These are phyloP conservation scores for Eonycteris spelaea DNA, from an alignment of 2,113 vertebrate species.

Conservation along the genomic window DNA sequence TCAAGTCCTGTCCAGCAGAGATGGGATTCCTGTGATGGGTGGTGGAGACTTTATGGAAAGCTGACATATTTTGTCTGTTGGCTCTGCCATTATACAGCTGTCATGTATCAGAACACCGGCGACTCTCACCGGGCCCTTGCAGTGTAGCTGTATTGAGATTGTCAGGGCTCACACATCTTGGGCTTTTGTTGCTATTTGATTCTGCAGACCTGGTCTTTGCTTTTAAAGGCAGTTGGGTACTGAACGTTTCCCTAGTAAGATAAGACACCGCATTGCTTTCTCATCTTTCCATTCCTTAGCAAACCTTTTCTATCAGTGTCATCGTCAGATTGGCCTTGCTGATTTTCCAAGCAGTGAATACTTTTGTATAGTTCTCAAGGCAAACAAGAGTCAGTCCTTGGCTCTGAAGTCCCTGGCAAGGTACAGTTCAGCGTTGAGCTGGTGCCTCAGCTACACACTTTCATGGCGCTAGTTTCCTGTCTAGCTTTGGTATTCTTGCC, in stretches of 20 bases:
- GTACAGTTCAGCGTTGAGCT: background rate
- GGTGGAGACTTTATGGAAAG: background rate
- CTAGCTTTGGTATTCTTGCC: background rate
- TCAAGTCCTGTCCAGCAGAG: background rate
- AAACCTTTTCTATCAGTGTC: background rate
- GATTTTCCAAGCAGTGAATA: background rate
- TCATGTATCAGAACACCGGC: background rate
- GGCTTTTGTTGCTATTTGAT: background rate
- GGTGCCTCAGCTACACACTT: background rate
- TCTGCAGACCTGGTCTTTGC: background rate
- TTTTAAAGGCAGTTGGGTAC: background rate
- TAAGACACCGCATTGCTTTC: background rate
- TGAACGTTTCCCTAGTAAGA: background rate
- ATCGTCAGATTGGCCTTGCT: background rate
- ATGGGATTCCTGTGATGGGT: background rate
- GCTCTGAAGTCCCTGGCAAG: background rate
- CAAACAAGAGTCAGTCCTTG: background rate
- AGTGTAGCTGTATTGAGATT: accelerated
- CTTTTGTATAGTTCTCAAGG: background rate
- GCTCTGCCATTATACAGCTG: background rate
- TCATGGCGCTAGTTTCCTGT: background rate
- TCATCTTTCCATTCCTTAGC: background rate
- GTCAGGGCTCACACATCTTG: background rate
- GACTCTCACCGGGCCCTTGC: background rate
- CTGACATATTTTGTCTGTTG: background rate